Evolutionary conservation across 1,140 invertebrate genomes (phyloP).

Genomic region (Plectrocnemia conspersa): DNA sequence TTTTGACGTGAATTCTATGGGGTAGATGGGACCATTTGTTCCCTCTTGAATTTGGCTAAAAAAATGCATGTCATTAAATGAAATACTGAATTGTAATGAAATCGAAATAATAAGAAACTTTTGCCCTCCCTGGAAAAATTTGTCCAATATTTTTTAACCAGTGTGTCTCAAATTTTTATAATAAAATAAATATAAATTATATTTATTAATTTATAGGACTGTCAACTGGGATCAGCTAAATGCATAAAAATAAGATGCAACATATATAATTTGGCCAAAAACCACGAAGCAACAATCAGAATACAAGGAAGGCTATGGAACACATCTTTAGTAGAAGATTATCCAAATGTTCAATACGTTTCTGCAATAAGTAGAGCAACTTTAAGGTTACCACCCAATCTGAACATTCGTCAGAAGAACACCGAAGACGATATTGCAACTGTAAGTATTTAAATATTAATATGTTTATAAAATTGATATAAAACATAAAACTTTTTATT

Average conservation of each 20-base stretch:
- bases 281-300: conserved; percentile 71
- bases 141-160: no score
- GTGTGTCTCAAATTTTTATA: no score
- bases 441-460: conserved; percentile 44
- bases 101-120: no score
- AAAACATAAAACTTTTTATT: conserved; percentile 29
- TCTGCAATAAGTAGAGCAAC: conserved; percentile 72
- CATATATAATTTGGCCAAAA: conserved; percentile 68
- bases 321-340: conserved; percentile 82
- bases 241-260: conserved; percentile 82
- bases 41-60: no score
- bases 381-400: conserved; percentile 64
- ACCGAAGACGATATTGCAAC: conserved; percentile 58
- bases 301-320: conserved; percentile 85
- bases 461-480: conserved; percentile 3
- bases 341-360: conserved; percentile 77
- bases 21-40: no score
- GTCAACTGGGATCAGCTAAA: conserved; percentile 71
- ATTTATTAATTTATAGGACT: conserved; percentile 63
- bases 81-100: no score
- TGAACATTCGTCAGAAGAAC: conserved; percentile 68
- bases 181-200: no score
- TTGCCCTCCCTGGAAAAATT: no score
- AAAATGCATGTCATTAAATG: no score
- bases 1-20: no score